Conservation (phyloP, 2,888 invertebrate species). For the Gortyna flavago region DNA sequence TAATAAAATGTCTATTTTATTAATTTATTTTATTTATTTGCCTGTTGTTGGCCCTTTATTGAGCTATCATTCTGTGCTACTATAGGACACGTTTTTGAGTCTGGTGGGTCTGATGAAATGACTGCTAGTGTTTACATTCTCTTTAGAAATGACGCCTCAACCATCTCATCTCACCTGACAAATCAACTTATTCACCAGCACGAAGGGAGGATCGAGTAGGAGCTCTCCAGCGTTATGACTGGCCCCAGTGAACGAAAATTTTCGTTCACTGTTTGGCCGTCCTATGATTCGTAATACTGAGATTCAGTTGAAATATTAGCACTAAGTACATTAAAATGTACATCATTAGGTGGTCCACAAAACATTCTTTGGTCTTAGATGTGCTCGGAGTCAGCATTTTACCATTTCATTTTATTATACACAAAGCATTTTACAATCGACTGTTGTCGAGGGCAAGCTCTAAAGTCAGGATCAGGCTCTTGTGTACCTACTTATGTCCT, state of each 20-base stretch:
- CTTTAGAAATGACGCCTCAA: neutral
- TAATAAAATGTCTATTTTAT: constrained; percentile 54
- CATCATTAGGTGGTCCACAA: neutral
- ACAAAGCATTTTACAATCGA: neutral
- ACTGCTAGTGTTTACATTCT: too few species aligned
- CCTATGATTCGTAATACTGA: neutral
- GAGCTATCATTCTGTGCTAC: neutral
- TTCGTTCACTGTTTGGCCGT: too few species aligned
- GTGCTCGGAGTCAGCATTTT: neutral
- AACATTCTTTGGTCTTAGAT: too few species aligned
- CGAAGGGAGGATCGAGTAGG: neutral
- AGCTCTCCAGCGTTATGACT: neutral
- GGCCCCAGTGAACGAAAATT: too few species aligned
- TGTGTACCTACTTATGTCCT: neutral
- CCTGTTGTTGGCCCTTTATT: neutral
- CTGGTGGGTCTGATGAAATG: neutral
- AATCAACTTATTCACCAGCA: neutral
- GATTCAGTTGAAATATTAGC: neutral
- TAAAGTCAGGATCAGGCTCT: neutral
- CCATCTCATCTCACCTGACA: neutral
- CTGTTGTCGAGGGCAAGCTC: neutral
- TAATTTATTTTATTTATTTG: constrained; percentile 17
- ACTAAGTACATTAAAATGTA: neutral
- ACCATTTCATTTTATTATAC: too few species aligned
- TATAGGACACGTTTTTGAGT: neutral